Base-by-base conservation (phyloP, 2,113 vertebrate species). In the Megalops atlanticus region DNA sequence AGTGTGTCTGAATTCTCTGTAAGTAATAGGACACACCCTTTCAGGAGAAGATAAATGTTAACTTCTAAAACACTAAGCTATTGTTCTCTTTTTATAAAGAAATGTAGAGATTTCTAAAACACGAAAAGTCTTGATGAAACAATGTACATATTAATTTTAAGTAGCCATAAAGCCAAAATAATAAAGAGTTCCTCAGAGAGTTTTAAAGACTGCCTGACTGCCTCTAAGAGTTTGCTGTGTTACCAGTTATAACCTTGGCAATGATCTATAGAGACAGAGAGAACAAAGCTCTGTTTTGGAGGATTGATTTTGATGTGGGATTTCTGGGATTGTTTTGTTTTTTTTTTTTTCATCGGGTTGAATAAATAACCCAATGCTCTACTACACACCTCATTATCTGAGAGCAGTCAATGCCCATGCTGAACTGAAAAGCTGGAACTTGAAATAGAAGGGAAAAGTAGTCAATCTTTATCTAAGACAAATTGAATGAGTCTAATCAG, bases 331-430 rank as follows among this genome's bases (percentile, higher is more conserved):
- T 43, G 74, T 54, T 81, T n/a, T n/a, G n/a, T n/a, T 81, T 76
- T 74, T 81, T 70, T 64, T 49, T n/a, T n/a, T n/a, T 45, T 64
- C 58, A 64, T 81, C 74, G 18, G 33, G 58, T 76, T 40, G 31
- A 76, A 76, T 33, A 33, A 54, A 76, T 39, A 81, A 64, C n/a
- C 47, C 47, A 72, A 75, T 43, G 49, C 49, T 81, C 73, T 76
- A 54, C 41, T 33, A 74, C 39, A 81, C 58, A 76, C n/a, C 54
- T 76, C 58, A 68, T 81, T 81, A 76, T 76, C 74, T 81, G 27
- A 24, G 8, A 24, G 41, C 36, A 47, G 78, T 43, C 78, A 70
- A 79, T 79, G 68, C 31, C 35, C 41, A 72, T 47, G 70, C 43
- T 70, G 40, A 79, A 41, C 64, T 41, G 14, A 79, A 68, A 79